A percentile compares a stretch with the other conserved stretches of the same genome.
These are phyloP conservation scores for Chrysina gloriosa DNA, from an alignment of 2,888 invertebrate genomes.

Conservation along the genomic window DNA sequence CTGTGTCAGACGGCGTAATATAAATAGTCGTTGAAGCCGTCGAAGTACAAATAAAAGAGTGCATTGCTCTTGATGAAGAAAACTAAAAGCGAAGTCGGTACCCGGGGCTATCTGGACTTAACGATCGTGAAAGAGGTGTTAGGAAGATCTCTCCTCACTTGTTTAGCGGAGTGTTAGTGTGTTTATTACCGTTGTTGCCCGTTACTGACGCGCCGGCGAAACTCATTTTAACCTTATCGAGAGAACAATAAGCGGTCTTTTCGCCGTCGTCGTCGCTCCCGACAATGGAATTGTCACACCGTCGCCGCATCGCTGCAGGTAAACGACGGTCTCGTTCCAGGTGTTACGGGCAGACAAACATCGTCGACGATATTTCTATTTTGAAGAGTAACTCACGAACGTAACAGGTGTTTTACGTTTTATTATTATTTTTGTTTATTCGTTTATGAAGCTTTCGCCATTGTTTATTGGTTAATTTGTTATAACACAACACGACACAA, in stretches of 20 bases:
- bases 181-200: constrained; percentile 39
- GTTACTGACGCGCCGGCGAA: constrained; percentile 32
- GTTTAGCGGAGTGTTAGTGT: constrained; percentile 42
- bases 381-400: background rate
- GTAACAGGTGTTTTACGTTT: background rate
- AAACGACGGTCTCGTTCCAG: constrained; percentile 1
- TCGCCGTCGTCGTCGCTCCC: constrained; percentile 6
- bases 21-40: constrained; percentile 13
- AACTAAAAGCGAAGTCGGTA: constrained; percentile 56
- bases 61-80: constrained; percentile 51
- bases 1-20: constrained; percentile 9
- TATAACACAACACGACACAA: no score
- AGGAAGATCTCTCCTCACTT: constrained; percentile 44
- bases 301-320: background rate
- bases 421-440: constrained; percentile 4
- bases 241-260: constrained; percentile 37
- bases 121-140: constrained; percentile 55
- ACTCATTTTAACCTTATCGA: constrained; percentile 42
- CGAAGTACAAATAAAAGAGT: constrained; percentile 40
- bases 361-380: constrained; percentile 6
- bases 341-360: background rate
- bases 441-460: constrained; percentile 2
- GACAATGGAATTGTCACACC: constrained; percentile 30
- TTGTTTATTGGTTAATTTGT: no score
- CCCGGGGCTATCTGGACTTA: constrained; percentile 53